Base-by-base conservation (phyloP, 1,140 invertebrate species). In the Drosophila tani region DNA sequence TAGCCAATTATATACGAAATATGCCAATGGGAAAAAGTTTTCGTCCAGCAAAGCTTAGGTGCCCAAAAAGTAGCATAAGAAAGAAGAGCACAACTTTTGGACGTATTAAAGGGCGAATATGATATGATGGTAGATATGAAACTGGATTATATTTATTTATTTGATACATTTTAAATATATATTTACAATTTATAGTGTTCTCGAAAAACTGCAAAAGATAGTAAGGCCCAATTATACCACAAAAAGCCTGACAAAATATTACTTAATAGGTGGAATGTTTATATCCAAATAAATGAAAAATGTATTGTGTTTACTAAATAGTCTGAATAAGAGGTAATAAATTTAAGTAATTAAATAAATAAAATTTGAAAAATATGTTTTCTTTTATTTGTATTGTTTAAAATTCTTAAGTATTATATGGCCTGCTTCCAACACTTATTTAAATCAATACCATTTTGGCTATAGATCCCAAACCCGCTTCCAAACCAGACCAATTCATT, bases 1-100 rank as follows among this genome's bases (percentile, higher is more conserved):
- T 91, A 64, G 83, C 83, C 83, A 87, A 87, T 87, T 87, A 87
- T 87, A 87, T 80, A 74, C 84, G 81, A 87, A 87, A 86, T 86
- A 86, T 88, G 83, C 83, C 83, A 82, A 82, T 85, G 82, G 66
- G 82, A 86, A 85, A 75, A 60, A 56, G 17, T 50, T 70, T 73
- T 40, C 43, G 41, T 12, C 27, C 27, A 14, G 43, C 38, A 32
- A 40, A 76, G 32, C 3, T 29, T 38, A 46, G 43, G 19, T 21
- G 27, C 0, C 60, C 47, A 35, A 66, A 69, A 45, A 2, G 11
- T 29, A 0, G 1, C 0, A 15, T 9, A 19, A n/a, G 2, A 19
- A 35, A 40, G 21, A 12, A 14, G 35, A 41, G 15, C 14, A 19
- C 12, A 8, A 17, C 24, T 62, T 35, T 45, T 27, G 2, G 14